phyloP scores from a whole-genome alignment of 1,140 invertebrate genomes.

The Papilio machaon region DNA sequence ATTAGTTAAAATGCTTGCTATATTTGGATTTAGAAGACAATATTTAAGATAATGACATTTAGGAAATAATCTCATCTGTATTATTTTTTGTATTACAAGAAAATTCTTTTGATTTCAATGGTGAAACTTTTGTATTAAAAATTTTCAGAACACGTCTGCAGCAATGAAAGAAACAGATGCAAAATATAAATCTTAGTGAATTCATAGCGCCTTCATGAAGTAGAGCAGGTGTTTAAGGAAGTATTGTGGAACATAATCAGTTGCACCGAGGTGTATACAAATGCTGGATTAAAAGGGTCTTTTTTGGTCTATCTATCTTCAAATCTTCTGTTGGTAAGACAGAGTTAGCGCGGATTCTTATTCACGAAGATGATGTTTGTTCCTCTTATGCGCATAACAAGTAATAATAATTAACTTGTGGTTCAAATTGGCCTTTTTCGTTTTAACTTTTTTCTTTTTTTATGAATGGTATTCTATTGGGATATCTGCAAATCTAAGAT shows the following conservation, averaged over 20 bases:
- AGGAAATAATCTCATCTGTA: not conserved
- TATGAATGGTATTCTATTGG: no score
- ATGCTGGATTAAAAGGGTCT: not conserved
- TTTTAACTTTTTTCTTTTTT: no score
- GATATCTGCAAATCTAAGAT: no score
- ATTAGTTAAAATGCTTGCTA: no score
- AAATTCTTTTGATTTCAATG: constrained; percentile 24
- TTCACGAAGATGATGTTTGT: no score
- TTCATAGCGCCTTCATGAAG: constrained; percentile 24
- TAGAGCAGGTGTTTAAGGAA: constrained; percentile 12
- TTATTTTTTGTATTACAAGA: not conserved
- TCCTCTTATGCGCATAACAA: no score
- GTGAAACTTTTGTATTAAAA: constrained; percentile 30
- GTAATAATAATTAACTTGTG: no score
- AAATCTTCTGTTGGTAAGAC: no score
- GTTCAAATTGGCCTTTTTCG: no score
- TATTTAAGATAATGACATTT: not conserved
- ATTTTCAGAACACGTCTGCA: constrained; percentile 33
- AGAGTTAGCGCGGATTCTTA: no score
- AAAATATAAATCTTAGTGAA: constrained; percentile 35
- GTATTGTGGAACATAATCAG: not conserved
- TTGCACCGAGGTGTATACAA: not conserved
- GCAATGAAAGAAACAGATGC: constrained; percentile 35
- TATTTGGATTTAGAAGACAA: no score
- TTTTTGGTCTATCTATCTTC: not conserved